Evolutionary conservation across 1,140 invertebrate genomes (phyloP), one percentile per base, ranked within the genome.

Genomic region (Galendromus occidentalis): DNA sequence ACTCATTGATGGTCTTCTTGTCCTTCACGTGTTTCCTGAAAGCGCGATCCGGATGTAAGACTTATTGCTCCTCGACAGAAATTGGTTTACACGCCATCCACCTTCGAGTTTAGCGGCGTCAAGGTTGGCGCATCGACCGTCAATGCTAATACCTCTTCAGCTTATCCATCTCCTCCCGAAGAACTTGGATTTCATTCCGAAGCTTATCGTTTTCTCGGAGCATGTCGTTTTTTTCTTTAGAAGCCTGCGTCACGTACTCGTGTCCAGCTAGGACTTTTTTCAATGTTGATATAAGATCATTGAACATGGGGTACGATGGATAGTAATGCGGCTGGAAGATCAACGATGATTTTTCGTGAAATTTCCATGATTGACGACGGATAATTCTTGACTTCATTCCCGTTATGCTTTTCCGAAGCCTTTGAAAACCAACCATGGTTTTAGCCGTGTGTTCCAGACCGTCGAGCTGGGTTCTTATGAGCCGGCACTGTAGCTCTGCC

Each of bases 101-200:
- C n/a, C n/a, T n/a, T n/a, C n/a, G n/a, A n/a, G n/a, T n/a, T n/a
- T n/a, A n/a, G n/a, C n/a, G n/a, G n/a, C n/a, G n/a, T n/a, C n/a
- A n/a, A n/a, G n/a, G n/a, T n/a, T n/a, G n/a, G n/a, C n/a, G n/a
- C n/a, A n/a, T n/a, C n/a, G n/a, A n/a, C n/a, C n/a, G n/a, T n/a
- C n/a, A n/a, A n/a, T n/a, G n/a, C n/a, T n/a, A n/a, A n/a, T n/a
- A 59, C 51, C 51, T 59, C 9, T 59, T 59, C 1, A 59, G 51
- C 20, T 59, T 59, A 6, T 59, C 51, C 25, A 29, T 18, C 22
- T 59, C 51, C 2, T 59, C 51, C 14, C 14, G 25, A 14, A 59
- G 14, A 14, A 59, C 4, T 17, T 33, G 51, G 14, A 59, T 22
- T 25, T 59, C 51, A 22, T 59, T 59, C 33, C 51, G 51, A 25